Evolutionary conservation across 1,140 invertebrate genomes (phyloP), one percentile per base, ranked within the genome.

Genomic region (Temnothorax curvispinosus): DNA sequence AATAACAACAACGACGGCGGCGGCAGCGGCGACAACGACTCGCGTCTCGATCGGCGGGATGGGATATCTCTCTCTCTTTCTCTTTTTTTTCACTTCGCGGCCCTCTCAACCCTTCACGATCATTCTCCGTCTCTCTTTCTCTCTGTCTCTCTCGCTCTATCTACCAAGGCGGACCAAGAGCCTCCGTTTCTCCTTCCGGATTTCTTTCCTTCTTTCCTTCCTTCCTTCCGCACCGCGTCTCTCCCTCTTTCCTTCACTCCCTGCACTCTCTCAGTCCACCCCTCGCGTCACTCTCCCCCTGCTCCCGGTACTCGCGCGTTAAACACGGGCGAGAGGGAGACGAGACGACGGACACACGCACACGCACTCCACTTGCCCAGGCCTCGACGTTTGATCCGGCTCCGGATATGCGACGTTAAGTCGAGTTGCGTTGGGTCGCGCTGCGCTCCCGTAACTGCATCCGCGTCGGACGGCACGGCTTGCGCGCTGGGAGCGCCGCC

Each of bases 401-500:
- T 93, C 89, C 92, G 92, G 91, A 94, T 94, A 93, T 94, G 93
- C 94, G 87, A 91, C 90, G 93, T 94, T 93, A 93, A 81, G 91
- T 91, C 89, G 93, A 93, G 94, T 94, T 95, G 94, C 94, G 94
- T 95, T 95, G 93, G 93, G 94, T 95, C 95, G 94, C 95, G 94
- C 94, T 95, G 95, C 95, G 94, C 95, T 95, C 94, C 94, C 95
- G 95, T 95, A 95, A 95, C 95, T 95, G 95, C 94, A 95, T 95
- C 94, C 94, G 94, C 93, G 94, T 94, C 93, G 76, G 88, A 90
- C 89, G 92, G 93, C 89, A 91, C 93, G 94, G 93, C 94, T 93
- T 93, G 93, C 94, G 94, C 94, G 93, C 94, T 93, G 92, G 90
- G 89, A 94, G 93, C 94, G 93, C 93, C 93, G 93, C 94, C 93